Evolutionary conservation across 2,113 vertebrate genomes (phyloP), one percentile per base, ranked within the genome.

Genomic region (Caranx melampygus): DNA sequence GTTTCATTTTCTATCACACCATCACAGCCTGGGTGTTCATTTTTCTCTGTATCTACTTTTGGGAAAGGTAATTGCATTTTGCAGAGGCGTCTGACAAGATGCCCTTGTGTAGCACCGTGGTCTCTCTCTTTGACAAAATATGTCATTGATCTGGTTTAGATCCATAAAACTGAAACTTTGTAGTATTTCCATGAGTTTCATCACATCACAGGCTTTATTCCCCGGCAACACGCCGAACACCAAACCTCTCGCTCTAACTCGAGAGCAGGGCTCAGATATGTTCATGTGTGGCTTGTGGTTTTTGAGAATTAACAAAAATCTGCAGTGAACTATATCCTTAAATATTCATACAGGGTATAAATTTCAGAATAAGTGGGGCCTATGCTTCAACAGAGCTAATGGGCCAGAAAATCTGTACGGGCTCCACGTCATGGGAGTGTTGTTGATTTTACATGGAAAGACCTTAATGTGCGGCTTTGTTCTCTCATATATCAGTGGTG

Each of bases 401-500:
- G 81, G 77, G 68, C 72, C 88, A 80, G 87, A 88, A 89, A 88
- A 88, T 85, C 70, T 33, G 65, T 57, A n/a, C n/a, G n/a, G 57
- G 42, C 54, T 49, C 54, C 45, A 47, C 47, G 73, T 88, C 82
- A 82, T 59, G 68, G 79, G 51, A 73, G 60, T 21, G 45, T 67
- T 79, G 80, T 78, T 81, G 81, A 78, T 62, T 82, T 84, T 71
- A 78, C 62, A 42, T 62, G 61, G 68, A 88, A 80, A 81, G 66
- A 47, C 58, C 33, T 83, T 87, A 85, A 87, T 78, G 88, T 83
- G 85, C 74, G 16, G 81, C 75, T 88, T 83, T 88, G 83, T 92
- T 86, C 85, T 82, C 80, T 82, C 79, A 40, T 84, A 62, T 82
- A 80, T 88, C 88, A 81, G 84, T 60, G 9, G 55, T 85, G 84